Conservation (phyloP, 64 coral and sea anemone species). For the Exaiptasia diaphana region DNA sequence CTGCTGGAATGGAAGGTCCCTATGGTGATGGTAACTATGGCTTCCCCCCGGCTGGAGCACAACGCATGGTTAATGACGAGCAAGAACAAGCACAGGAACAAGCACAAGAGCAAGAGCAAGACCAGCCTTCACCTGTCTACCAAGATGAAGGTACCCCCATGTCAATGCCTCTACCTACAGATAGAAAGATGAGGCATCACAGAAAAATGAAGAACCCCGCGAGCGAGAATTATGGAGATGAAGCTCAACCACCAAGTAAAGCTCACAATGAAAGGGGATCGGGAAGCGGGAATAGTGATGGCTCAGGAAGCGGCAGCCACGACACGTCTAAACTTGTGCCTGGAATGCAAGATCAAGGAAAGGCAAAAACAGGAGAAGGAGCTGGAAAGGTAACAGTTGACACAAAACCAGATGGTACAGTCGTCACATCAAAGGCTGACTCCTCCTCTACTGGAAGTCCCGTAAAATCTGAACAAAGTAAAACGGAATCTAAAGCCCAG, state of each 20-base stretch:
- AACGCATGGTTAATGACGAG: background rate
- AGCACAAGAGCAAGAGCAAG: no score
- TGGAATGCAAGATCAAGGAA: background rate
- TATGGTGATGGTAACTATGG: constrained; percentile 15
- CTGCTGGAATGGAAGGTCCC: background rate
- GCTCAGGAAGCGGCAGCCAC: background rate
- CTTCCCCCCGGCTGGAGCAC: background rate
- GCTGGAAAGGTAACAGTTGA: background rate
- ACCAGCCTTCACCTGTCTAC: no score
- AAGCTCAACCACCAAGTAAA: background rate
- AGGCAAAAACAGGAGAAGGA: background rate
- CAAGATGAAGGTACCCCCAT: no score
- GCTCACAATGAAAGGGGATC: background rate
- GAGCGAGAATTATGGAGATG: background rate
- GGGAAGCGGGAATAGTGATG: background rate
- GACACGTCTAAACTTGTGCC: background rate
- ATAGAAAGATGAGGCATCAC: no score
- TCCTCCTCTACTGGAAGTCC: no score
- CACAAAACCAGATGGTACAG: background rate
- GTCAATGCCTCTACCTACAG: no score
- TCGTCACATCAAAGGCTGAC: background rate
- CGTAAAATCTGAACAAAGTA: no score
- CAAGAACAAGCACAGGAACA: no score
- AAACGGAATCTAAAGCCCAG: no score
- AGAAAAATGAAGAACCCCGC: no score